Percentiles rank a stretch among this genome's conserved stretches.
Evolutionary conservation across 2,113 vertebrate genomes (phyloP).

Genomic region (Urocolius indicus): DNA sequence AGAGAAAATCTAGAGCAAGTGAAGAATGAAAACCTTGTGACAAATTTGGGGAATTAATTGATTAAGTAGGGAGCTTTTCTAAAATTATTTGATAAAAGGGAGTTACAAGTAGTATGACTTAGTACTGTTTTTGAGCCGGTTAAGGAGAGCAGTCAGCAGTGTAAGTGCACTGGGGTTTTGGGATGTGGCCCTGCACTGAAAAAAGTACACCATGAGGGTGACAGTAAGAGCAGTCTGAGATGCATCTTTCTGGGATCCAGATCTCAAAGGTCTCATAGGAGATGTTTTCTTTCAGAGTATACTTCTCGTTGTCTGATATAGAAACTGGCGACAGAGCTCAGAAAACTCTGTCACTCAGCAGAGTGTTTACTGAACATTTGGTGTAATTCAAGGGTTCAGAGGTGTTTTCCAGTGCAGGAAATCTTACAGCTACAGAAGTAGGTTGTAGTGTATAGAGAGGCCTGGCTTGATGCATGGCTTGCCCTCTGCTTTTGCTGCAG

Average conservation of each 20-base stretch:
- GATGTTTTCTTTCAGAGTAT: neutral
- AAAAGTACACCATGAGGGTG: neutral
- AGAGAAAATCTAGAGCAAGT: neutral
- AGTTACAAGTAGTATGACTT: neutral
- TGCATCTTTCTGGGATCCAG: neutral
- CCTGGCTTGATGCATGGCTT: neutral
- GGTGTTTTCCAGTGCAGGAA: neutral
- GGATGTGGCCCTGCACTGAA: neutral
- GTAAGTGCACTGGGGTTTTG: neutral
- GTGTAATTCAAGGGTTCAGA: neutral
- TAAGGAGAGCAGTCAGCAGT: neutral
- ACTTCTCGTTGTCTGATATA: neutral
- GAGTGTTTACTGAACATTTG: neutral
- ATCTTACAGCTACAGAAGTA: neutral
- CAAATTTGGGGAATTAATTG: neutral
- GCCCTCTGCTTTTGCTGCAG: neutral
- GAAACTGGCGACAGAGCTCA: neutral
- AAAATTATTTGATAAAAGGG: neutral
- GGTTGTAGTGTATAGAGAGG: neutral
- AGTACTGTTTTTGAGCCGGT: neutral
- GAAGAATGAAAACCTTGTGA: neutral
- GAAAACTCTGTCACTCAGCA: neutral
- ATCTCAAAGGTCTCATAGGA: neutral
- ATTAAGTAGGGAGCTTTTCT: neutral
- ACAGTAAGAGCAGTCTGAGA: neutral